Evolutionary conservation across 1,140 invertebrate genomes (phyloP).

Genomic region (Zaprionus kolodkinae): DNA sequence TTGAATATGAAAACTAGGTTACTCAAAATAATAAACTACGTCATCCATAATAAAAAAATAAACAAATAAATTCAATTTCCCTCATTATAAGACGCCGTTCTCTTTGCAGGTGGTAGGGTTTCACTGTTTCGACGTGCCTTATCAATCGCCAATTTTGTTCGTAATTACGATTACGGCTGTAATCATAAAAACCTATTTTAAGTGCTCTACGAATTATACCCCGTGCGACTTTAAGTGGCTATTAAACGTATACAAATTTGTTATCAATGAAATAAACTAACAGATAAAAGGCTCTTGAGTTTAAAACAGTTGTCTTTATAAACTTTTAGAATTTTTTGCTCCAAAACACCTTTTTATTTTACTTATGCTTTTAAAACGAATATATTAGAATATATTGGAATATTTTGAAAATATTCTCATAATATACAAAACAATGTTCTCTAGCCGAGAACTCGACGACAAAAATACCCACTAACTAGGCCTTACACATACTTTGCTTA

Average conservation of each 20-base stretch:
- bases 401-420: conserved; percentile 3
- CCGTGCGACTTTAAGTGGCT: conserved; percentile 15
- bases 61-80: conserved; percentile 32
- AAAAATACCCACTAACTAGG: background rate
- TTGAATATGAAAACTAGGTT: conserved; percentile 5
- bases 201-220: conserved; percentile 12
- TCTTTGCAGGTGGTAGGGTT: conserved; percentile 52
- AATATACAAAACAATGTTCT: background rate
- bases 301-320: background rate
- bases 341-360: background rate
- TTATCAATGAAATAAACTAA: background rate
- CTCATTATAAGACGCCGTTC: conserved; percentile 43
- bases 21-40: conserved; percentile 21
- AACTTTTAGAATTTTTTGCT: background rate
- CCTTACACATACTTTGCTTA: background rate
- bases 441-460: background rate
- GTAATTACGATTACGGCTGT: conserved; percentile 51
- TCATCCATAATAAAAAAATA: conserved; percentile 44
- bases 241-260: conserved; percentile 15
- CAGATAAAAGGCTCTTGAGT: background rate
- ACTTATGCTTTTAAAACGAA: background rate
- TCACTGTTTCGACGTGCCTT: conserved; percentile 48
- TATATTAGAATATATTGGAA: conserved; percentile 21
- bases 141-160: conserved; percentile 33
- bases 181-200: conserved; percentile 29